Conservation (phyloP, 2,113 vertebrate species). For the Strigops habroptila region DNA sequence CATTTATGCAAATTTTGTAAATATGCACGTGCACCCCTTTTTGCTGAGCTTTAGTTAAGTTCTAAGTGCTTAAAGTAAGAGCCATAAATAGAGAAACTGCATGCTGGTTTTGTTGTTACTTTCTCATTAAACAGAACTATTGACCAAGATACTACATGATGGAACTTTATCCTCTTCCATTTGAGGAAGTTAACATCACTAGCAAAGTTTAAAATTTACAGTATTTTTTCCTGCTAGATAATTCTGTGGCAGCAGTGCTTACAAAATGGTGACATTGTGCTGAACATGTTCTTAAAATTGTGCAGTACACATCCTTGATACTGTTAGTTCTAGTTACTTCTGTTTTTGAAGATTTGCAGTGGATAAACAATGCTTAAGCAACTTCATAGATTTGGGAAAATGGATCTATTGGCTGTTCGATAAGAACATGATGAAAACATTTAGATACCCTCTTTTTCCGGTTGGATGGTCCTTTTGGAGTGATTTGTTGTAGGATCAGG, state of each 20-base stretch:
- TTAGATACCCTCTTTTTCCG: neutral
- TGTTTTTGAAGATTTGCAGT: neutral
- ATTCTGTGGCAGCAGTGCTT: neutral
- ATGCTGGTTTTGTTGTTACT: neutral
- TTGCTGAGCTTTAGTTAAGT: neutral
- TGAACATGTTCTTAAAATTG: neutral
- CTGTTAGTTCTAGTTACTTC: neutral
- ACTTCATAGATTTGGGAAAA: neutral
- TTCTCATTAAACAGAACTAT: neutral
- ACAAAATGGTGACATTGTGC: neutral
- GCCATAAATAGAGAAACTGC: neutral
- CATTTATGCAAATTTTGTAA: neutral
- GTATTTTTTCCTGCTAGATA: neutral
- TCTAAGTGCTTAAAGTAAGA: neutral
- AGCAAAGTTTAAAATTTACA: neutral
- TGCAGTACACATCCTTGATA: neutral
- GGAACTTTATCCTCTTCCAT: neutral
- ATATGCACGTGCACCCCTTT: neutral
- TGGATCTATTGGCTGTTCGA: neutral
- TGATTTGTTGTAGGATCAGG: neutral
- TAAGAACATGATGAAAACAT: neutral
- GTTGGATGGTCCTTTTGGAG: neutral
- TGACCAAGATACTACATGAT: neutral
- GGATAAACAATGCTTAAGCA: neutral
- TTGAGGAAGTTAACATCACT: neutral